Percentiles rank a stretch among this genome's conserved stretches.
phyloP scores from a whole-genome alignment of 2,888 invertebrate genomes.

The Acleris emargana region DNA sequence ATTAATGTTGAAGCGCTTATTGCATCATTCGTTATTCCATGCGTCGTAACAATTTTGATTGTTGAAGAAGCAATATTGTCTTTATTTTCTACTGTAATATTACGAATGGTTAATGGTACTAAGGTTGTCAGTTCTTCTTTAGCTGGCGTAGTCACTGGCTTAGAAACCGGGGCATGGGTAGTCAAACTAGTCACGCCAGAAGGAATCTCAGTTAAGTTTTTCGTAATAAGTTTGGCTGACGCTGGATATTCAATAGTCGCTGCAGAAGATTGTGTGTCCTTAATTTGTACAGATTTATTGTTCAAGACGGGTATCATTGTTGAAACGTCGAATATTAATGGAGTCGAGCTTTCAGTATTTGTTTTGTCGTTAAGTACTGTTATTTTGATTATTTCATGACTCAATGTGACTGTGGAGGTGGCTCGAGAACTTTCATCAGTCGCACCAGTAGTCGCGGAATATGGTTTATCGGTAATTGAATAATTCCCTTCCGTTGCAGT shows the following conservation, averaged over 20 bases:
- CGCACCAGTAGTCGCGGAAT: conserved; percentile 25
- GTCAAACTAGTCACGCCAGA: conserved; percentile 4
- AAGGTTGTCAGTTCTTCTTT: conserved; percentile 2
- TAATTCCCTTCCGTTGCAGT: neutral
- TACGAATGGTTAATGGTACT: neutral
- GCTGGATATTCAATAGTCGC: conserved; percentile 11
- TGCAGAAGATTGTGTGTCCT: neutral
- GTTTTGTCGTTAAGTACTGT: conserved; percentile 52
- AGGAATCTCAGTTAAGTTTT: neutral
- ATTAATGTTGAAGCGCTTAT: conserved; percentile 14
- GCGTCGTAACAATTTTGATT: neutral
- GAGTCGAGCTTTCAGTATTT: conserved; percentile 45
- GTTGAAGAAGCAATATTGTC: conserved; percentile 8
- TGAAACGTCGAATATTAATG: conserved; percentile 56
- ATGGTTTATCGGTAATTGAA: conserved; percentile 12
- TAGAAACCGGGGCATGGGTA: neutral
- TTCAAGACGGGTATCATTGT: conserved; percentile 59
- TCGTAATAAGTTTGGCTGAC: conserved; percentile 6
- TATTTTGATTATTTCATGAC: conserved; percentile 58
- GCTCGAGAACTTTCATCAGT: conserved; percentile 36
- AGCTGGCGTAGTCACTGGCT: neutral
- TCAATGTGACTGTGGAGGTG: conserved; percentile 41
- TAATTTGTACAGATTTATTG: conserved; percentile 37
- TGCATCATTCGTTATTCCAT: conserved; percentile 2
- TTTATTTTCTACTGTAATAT: neutral